Conservation (phyloP, 1,140 invertebrate genomes). For the Campoletis sonorensis region DNA sequence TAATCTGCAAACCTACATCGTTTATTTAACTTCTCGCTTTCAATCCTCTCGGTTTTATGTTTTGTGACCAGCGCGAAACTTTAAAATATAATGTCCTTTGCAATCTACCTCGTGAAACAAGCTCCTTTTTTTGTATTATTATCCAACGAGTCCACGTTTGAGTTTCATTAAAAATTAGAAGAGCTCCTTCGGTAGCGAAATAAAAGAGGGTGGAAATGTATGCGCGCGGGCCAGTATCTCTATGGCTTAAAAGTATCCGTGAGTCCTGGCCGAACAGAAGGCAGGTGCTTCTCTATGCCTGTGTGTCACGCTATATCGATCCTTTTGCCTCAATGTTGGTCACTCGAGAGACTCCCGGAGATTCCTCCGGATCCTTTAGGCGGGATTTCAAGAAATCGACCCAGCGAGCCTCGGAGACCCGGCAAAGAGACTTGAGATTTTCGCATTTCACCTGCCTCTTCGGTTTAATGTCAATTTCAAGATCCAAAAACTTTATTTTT, state of each 20-base stretch:
- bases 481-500: too few relatives aligned
- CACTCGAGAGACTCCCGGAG: slow-evolving; percentile 40
- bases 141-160: background rate
- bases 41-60: too few relatives aligned
- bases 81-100: too few relatives aligned
- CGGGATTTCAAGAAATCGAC: background rate
- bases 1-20: background rate
- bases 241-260: background rate
- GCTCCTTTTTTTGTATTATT: too few relatives aligned
- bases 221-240: background rate
- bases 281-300: background rate
- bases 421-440: background rate
- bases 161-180: background rate
- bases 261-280: background rate
- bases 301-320: slow-evolving; percentile 38
- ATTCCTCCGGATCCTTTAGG: slow-evolving; percentile 14
- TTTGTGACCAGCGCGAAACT: too few relatives aligned
- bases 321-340: slow-evolving; percentile 26
- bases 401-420: background rate
- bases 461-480: background rate
- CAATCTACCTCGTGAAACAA: too few relatives aligned
- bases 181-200: background rate
- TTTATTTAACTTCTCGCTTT: too few relatives aligned
- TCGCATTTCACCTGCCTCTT: background rate
- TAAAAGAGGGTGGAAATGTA: background rate